phyloP scores from a whole-genome alignment of 2,797 vertebrate genomes.

The Ataeniobius toweri region DNA sequence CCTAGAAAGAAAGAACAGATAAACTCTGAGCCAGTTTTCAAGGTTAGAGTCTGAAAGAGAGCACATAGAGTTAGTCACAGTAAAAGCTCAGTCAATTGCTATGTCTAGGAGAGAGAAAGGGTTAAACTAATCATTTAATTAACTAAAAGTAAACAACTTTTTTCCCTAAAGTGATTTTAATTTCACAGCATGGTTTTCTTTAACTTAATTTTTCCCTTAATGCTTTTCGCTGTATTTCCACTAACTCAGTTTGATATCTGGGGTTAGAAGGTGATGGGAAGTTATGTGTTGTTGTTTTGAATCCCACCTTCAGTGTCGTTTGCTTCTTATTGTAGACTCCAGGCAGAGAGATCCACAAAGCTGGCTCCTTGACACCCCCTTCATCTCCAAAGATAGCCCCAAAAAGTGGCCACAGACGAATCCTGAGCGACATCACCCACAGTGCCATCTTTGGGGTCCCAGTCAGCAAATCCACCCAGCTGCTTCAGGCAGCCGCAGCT shows the following conservation, averaged over 20 bases:
- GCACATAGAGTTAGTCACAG: no score
- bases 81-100: no score
- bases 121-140: neutral
- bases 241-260: constrained; percentile 5
- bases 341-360: constrained; percentile 80
- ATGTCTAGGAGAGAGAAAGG: no score
- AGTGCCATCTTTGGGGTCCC: constrained; percentile 96
- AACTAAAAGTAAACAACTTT: neutral
- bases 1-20: no score
- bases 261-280: neutral
- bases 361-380: constrained; percentile 92
- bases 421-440: constrained; percentile 97
- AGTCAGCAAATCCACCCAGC: constrained; percentile 96
- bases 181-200: neutral
- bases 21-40: no score
- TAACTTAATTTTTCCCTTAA: no score
- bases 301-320: neutral
- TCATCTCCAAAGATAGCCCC: constrained; percentile 94
- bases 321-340: constrained; percentile 32
- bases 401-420: constrained; percentile 92
- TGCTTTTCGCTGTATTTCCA: constrained; percentile 11
- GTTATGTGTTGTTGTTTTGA: constrained; percentile 1
- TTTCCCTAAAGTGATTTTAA: neutral
- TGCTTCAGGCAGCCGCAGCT: constrained; percentile 94
- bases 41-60: no score